Evolutionary conservation across 2,113 vertebrate species (phyloP).

Genomic region (Oreocharis arfaki): DNA sequence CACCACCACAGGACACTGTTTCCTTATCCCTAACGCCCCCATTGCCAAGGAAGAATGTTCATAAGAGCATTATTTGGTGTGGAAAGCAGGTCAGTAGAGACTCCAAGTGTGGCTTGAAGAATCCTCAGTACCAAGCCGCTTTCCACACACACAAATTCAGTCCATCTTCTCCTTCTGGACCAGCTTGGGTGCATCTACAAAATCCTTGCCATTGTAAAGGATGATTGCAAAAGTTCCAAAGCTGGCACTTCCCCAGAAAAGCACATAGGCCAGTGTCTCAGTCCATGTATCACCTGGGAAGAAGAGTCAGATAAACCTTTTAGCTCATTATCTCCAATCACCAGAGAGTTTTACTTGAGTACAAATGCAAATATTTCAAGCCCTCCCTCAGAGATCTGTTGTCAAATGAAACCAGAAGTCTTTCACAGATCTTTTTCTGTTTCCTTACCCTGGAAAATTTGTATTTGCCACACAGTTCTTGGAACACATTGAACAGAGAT

Average conservation of each 20-base stretch:
- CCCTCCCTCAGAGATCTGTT: background rate
- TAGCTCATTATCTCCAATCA: background rate
- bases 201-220: conserved; percentile 93
- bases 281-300: conserved; percentile 91
- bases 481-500: background rate
- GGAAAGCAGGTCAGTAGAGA: conserved; percentile 90
- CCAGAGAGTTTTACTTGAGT: background rate
- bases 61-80: conserved; percentile 19
- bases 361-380: background rate
- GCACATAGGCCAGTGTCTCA: conserved; percentile 91
- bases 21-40: background rate
- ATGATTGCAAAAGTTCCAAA: conserved; percentile 88
- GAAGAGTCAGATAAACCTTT: background rate
- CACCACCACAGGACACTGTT: background rate
- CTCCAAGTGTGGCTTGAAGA: conserved; percentile 81
- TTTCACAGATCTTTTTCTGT: background rate
- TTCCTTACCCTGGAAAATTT: background rate
- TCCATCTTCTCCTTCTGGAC: conserved; percentile 98
- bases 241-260: conserved; percentile 93
- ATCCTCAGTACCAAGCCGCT: conserved; percentile 85
- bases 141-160: conserved; percentile 98
- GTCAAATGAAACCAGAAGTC: background rate
- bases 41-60: background rate
- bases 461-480: background rate
- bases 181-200: conserved; percentile 90